A percentile compares a stretch with the other conserved stretches of the same genome.
phyloP scores from a whole-genome alignment of 2,888 invertebrate species.

The Drosophila colorata region DNA sequence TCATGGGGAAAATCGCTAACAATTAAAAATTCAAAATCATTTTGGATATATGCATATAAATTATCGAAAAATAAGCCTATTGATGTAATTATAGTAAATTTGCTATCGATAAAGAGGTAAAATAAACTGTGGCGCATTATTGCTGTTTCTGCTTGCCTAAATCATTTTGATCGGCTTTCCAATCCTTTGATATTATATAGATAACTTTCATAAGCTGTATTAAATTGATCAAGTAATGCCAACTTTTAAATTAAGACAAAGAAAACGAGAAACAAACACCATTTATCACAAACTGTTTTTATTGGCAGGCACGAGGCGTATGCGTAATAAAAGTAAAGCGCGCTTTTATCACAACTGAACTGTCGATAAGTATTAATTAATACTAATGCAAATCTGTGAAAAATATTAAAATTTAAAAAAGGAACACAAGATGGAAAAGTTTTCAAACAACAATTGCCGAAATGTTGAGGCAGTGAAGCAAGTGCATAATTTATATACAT shows the following conservation, averaged over 20 bases:
- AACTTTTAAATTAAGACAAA: not conserved
- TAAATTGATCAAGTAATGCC: no score
- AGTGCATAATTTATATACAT: conserved; percentile 5
- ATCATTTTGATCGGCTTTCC: not conserved
- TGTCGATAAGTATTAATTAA: conserved; percentile 31
- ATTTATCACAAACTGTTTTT: conserved; percentile 6
- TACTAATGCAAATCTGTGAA: conserved; percentile 30
- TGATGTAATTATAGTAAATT: no score
- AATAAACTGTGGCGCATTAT: no score
- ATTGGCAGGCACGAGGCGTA: conserved; percentile 14
- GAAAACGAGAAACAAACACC: not conserved
- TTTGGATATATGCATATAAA: no score
- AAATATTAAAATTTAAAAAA: not conserved
- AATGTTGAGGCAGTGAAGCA: conserved; percentile 45
- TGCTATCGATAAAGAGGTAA: no score
- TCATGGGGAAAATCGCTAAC: no score
- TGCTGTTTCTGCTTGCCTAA: not conserved
- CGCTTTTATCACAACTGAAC: conserved; percentile 17
- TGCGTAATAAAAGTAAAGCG: conserved; percentile 20
- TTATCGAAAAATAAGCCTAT: no score
- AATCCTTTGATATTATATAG: not conserved
- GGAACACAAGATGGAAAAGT: conserved; percentile 5
- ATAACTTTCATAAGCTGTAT: no score
- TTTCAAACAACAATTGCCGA: conserved; percentile 10
- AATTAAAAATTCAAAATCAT: no score